Base-by-base conservation (phyloP, 2,113 vertebrate genomes). In the Mionectes macconnelli region DNA sequence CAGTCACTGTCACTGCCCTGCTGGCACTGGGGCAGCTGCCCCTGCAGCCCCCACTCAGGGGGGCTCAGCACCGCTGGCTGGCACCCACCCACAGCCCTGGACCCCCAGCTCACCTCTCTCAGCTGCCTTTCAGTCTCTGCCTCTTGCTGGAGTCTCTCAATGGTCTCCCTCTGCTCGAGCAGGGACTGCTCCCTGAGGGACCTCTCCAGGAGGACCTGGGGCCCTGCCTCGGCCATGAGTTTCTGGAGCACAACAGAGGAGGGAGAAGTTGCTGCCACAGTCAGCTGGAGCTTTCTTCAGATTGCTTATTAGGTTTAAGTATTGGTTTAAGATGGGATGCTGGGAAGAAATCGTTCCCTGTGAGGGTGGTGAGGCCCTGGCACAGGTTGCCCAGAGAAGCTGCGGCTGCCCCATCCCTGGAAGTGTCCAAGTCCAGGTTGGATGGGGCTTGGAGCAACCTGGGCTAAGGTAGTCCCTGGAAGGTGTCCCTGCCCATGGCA, bases 381-480 rank as follows among this genome's bases (percentile, higher is more conserved):
- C 28, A 53, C 39, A 68, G 28, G 28, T 3, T 82, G 37, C 15
- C 15, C 60, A 74, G 69, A 75, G 53, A 0, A 60, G 69, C 78
- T 53, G 45, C 18, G 39, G 30, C 45, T 40, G 62, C 8, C 30
- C 45, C 39, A 40, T 17, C 53, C 45, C 33, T 82, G 69, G 23
- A 1, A 74, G 39, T 60, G 60, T 1, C 53, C 45, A 60, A 39
- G 53, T 15, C 5, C 45, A 45, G 45, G n/a, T 0, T 68, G n/a
- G 52, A 39, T 1, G 1, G 12, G 44, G 28, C 14, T n/a, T 16
- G 45, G 39, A 47, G 10, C 30, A 60, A 1, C 13, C 9, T 19
- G 24, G 9, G 30, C 14, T 0, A n/a, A n/a, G 30, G n/a, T 6
- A n/a, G n/a, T n/a, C n/a, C n/a, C n/a, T n/a, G 24, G 53, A 14